Evolutionary conservation across 2,888 invertebrate genomes (phyloP).

Genomic region (Cheilosia urbana): DNA sequence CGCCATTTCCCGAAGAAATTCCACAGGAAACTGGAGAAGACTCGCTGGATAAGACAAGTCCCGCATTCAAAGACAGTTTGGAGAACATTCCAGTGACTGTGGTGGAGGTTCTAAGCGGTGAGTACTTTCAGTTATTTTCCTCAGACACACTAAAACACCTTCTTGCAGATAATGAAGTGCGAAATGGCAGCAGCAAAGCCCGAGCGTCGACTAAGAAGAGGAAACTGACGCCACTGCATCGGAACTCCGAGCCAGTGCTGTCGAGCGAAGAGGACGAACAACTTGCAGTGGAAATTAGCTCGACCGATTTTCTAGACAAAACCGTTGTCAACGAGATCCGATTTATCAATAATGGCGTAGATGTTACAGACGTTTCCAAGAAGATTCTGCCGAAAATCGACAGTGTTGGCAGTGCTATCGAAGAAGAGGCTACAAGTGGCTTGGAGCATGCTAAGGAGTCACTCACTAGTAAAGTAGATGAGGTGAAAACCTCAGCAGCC

Average conservation of each 20-base stretch:
- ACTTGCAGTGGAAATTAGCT: conserved; percentile 81
- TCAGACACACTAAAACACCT: not conserved
- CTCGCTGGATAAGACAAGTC: conserved; percentile 79
- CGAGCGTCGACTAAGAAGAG: conserved; percentile 59
- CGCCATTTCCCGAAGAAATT: conserved; percentile 81
- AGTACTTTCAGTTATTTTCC: conserved; percentile 2
- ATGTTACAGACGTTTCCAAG: conserved; percentile 81
- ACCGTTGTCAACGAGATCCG: conserved; percentile 82
- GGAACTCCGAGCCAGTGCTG: conserved; percentile 75
- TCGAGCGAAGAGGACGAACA: conserved; percentile 82
- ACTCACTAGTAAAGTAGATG: conserved; percentile 17
- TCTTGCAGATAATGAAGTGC: conserved; percentile 32
- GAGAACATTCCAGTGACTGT: conserved; percentile 78
- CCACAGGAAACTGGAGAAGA: conserved; percentile 79
- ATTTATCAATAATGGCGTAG: conserved; percentile 83
- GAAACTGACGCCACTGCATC: conserved; percentile 61
- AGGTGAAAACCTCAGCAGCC: not conserved
- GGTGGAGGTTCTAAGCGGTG: conserved; percentile 32
- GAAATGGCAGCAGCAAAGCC: conserved; percentile 34
- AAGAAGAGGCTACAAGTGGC: conserved; percentile 71
- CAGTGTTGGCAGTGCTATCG: conserved; percentile 76
- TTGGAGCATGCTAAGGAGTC: conserved; percentile 50
- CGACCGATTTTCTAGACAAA: conserved; percentile 80
- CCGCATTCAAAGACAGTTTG: conserved; percentile 79
- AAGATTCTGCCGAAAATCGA: conserved; percentile 75